These are phyloP conservation scores for Ophion slaviceki DNA, from an alignment of 2,888 invertebrate species.

Conservation along the genomic window DNA sequence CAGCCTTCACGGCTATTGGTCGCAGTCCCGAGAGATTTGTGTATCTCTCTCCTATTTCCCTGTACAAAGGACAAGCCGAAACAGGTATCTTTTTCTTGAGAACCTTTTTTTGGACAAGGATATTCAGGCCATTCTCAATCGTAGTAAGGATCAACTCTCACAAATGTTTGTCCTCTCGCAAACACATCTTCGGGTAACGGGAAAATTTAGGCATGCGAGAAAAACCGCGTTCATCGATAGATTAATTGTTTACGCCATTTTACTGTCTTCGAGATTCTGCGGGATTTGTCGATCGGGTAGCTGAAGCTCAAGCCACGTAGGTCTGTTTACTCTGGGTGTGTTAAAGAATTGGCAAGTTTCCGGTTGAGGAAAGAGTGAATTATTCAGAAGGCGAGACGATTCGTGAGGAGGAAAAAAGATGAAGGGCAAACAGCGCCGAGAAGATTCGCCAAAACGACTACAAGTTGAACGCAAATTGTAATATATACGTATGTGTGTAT, in stretches of 20 bases:
- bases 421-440: constrained; percentile 36
- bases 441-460: constrained; percentile 54
- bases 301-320: neutral
- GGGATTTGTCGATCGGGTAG: neutral
- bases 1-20: neutral
- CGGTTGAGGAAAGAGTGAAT: constrained; percentile 45
- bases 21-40: neutral
- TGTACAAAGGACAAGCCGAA: no score
- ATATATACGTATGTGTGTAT: constrained; percentile 12
- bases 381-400: constrained; percentile 21
- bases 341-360: constrained; percentile 58
- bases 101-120: no score
- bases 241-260: neutral
- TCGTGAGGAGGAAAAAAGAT: constrained; percentile 1
- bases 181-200: neutral
- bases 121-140: no score
- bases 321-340: constrained; percentile 14
- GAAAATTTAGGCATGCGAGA: neutral
- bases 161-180: neutral
- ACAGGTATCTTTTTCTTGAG: no score
- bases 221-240: neutral
- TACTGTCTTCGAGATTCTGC: neutral
- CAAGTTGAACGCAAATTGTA: constrained; percentile 15
- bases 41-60: neutral
- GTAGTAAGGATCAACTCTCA: neutral